Conservation (phyloP, 1,140 invertebrate species). For the Trichonephila clavata region DNA sequence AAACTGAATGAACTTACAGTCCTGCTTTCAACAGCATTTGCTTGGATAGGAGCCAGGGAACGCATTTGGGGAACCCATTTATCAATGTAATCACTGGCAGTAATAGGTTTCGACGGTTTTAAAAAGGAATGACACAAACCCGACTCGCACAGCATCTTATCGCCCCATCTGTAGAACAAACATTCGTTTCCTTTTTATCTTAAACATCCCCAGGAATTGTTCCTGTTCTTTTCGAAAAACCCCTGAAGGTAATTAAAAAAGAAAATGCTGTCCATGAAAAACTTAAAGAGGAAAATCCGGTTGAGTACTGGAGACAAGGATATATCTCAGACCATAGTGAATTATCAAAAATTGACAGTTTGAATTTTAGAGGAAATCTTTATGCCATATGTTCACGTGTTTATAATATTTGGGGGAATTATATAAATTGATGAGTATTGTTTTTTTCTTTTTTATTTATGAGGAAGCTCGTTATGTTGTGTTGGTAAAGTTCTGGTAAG, state of each 20-base stretch:
- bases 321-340: neutral
- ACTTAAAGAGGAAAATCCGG: neutral
- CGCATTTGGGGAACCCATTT: neutral
- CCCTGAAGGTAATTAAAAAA: neutral
- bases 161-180: neutral
- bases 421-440: no score
- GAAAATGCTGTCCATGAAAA: neutral
- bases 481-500: no score
- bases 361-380: no score
- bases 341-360: no score
- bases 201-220: neutral
- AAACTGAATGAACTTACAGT: neutral
- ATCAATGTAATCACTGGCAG: conserved; percentile 20
- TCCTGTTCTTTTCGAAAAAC: neutral
- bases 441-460: no score
- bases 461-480: no score
- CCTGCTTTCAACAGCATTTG: neutral
- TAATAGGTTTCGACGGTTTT: neutral
- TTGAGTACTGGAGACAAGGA: neutral
- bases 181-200: neutral
- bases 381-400: no score
- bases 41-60: neutral
- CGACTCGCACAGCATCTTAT: neutral
- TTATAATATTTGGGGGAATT: no score
- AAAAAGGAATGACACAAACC: neutral